Base-by-base conservation (phyloP, 1,140 invertebrate genomes). In the Cotesia glomerata region DNA sequence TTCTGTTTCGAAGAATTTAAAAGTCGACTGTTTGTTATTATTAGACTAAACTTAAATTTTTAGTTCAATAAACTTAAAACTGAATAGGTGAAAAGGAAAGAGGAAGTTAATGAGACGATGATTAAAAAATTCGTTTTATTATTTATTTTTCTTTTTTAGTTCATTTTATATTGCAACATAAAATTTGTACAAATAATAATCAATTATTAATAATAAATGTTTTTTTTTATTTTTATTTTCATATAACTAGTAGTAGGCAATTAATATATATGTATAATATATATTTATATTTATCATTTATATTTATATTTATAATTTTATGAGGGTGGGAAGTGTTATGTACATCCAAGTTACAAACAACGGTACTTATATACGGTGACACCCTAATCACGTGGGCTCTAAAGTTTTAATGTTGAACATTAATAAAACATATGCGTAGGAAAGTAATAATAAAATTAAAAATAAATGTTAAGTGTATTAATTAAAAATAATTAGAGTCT, bases 131-230 rank as follows among this genome's bases (percentile, higher is more conserved):
- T 79, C 74, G 78, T 76, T 86, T 85, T 81, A 79, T 82, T 75
- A 75, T 84, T 86, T 85, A 85, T 85, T 69, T 69, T 62, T 63
- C 7, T 7, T 68, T 45, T 71, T 64, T 70, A 71, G 66, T 71
- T 75, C 85, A 76, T 69, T 74, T 68, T 61, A 84, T 86, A 87
- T 86, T 85, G 85, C 83, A 87, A 87, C 85, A 84, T 85, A 86
- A 86, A 86, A 86, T 86, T 86, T 86, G 84, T 86, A 86, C 84
- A 86, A 84, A 85, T 86, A 84, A 85, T 85, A 85, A 82, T 75
- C 69, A 58, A 66, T 59, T 56, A 74, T 70, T 59, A 59, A 59
- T 59, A 59, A 62, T 66, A 61, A 69, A 34, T 62, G 39, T 45
- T 45, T 45, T 9, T 45, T 45, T 45, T 45, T 45, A 45, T 45